These are phyloP conservation scores for Parnassius smintheus DNA, from an alignment of 2,888 invertebrate genomes.

Conservation along the genomic window DNA sequence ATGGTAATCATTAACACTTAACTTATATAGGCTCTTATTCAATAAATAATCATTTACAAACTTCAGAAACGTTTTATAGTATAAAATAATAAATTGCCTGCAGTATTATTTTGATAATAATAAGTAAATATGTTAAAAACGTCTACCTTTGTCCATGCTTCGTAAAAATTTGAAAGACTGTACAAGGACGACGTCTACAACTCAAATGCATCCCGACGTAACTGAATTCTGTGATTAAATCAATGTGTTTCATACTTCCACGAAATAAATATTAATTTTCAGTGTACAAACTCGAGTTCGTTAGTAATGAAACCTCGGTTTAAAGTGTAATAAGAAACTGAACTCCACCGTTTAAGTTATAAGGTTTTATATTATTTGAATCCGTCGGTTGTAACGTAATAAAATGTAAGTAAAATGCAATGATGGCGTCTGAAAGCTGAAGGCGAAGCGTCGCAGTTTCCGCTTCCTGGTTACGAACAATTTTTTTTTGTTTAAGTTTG, in stretches of 20 bases:
- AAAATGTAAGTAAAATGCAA: constrained; percentile 48
- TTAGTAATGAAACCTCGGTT: constrained; percentile 11
- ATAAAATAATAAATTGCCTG: neutral
- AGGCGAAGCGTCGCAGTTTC: constrained; percentile 54
- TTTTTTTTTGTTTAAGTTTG: constrained; percentile 52
- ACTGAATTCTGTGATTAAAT: neutral
- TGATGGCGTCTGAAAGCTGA: constrained; percentile 66
- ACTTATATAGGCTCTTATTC: no score
- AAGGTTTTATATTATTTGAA: constrained; percentile 20
- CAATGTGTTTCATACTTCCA: constrained; percentile 13
- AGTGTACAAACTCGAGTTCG: neutral
- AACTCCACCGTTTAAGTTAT: constrained; percentile 17
- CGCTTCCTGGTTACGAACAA: constrained; percentile 53
- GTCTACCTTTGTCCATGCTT: constrained; percentile 25
- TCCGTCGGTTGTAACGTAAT: constrained; percentile 2
- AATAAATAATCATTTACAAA: no score
- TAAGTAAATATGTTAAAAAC: constrained; percentile 4
- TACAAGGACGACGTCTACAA: constrained; percentile 25
- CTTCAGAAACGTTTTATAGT: neutral
- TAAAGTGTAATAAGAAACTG: constrained; percentile 1
- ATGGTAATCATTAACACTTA: no score
- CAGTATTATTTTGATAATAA: constrained; percentile 10
- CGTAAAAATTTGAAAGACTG: constrained; percentile 17
- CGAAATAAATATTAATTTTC: constrained; percentile 8
- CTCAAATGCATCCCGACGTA: neutral